Base-by-base conservation (phyloP, 1,140 invertebrate genomes). In the Zaprionus kolodkinae region DNA sequence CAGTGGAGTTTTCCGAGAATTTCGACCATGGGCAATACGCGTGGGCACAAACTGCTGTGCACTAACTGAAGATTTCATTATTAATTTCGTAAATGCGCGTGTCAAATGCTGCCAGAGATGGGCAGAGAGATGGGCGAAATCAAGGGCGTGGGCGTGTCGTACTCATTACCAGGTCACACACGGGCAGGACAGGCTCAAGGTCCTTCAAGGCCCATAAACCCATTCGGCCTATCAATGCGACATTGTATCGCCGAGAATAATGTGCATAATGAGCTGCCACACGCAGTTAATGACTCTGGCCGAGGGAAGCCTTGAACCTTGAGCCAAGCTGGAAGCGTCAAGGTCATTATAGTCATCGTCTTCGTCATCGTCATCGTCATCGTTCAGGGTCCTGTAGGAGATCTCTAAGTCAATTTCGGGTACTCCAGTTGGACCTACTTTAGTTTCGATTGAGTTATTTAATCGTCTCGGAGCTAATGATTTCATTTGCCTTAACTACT, bases 231-330 rank as follows among this genome's bases (percentile, higher is more conserved):
- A 87, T 87, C 83, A 86, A 87, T 86, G 76, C 62, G 65, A 57
- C 71, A 75, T 87, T 87, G 84, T 87, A 75, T 60, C 27, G 54
- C 56, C 80, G 64, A 84, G 45, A 21, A 80, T 87, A 80, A 5
- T 91, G 84, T 75, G 69, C 76, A 91, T 91, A 91, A 91, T 91
- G 89, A 91, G 91, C 81, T 91, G 87, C 88, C 87, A 91, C 87
- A 91, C 87, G 89, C 87, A 91, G 88, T 91, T 91, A 91, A 91
- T 91, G 81, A 70, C 57, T 21, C 25, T 54, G 57, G 48, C 52
- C 25, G 4, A 57, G 48, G 45, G 27, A 65, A 75, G 68, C 84
- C 84, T 88, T 88, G 84, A 88, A 50, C 45, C 67, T 61, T 59
- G 48, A 13, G 27, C 6, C 79, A 91, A 87, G 87, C 9, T 7